Evolutionary conservation across 2,888 invertebrate genomes (phyloP).

Genomic region (Drosophila quinaria): DNA sequence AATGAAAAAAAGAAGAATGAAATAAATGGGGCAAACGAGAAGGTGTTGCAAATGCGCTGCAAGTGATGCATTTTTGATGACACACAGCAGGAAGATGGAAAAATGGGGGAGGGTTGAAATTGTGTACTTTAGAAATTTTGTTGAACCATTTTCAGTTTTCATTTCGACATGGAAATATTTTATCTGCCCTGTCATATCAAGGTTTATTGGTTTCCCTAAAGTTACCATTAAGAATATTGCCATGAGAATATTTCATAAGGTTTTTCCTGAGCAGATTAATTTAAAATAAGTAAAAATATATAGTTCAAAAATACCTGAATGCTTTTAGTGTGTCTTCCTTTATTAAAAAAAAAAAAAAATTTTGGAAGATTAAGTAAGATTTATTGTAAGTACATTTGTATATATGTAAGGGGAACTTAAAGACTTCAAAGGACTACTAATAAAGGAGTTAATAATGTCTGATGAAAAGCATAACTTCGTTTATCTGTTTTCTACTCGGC

Average conservation of each 20-base stretch:
- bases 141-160: slow-evolving; percentile 29
- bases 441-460: too few species aligned
- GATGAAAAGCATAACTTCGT: not conserved
- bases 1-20: not conserved
- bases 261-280: not conserved
- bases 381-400: too few species aligned
- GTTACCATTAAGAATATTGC: not conserved
- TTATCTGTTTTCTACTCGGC: not conserved
- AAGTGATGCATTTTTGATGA: slow-evolving; percentile 59
- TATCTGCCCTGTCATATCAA: slow-evolving; percentile 13
- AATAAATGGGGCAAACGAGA: slow-evolving; percentile 14
- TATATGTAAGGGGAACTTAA: too few species aligned
- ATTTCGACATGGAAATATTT: slow-evolving; percentile 10
- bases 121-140: slow-evolving; percentile 26
- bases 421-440: too few species aligned
- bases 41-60: slow-evolving; percentile 45
- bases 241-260: not conserved
- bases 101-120: not conserved
- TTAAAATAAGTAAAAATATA: too few species aligned
- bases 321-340: too few species aligned
- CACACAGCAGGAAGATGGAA: not conserved
- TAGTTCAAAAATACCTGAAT: too few species aligned
- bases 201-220: not conserved
- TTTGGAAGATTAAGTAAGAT: too few species aligned
- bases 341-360: too few species aligned